Evolutionary conservation across 2,888 invertebrate species (phyloP), one percentile per base, ranked within the genome.

Genomic region (Acleris laterana): DNA sequence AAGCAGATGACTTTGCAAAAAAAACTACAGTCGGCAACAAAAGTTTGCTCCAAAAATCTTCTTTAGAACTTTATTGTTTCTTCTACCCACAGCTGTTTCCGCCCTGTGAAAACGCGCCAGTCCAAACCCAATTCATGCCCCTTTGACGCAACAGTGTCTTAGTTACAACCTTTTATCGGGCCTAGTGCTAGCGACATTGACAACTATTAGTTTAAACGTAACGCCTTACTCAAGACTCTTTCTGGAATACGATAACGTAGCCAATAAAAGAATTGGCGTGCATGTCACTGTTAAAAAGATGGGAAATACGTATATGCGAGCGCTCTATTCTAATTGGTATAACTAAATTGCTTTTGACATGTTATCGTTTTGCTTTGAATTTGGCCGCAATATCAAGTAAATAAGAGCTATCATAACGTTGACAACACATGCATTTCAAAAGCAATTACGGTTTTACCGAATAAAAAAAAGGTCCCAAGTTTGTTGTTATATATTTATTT

Each of bases 141-240:
- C 56, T 62, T 62, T 62, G 62, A 56, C 38, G 62, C 38, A 62
- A 56, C 62, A 56, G 48, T 56, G 62, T 56, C 62, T 62, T 62
- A 62, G 56, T 62, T 56, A 56, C 62, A 32, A 32, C 62, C 56
- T 55, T 55, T 62, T 62, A 49, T 62, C 52, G 62, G n/a, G 28
- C 42, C 48, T 62, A 55, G 44, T 55, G 55, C 48, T 44, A 17
- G 46, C 9, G 56, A 57, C 57, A n/a, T 46, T 57, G 57, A 57
- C 57, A 57, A 46, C 25, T 57, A 57, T 57, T 57, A 17, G 44
- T 57, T 57, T n/a, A 22, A 57, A 46, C 46, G 25, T 17, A 17
- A 28, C 28, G 9, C 1, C n/a, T 11, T n/a, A 5, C 44, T 13
- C 22, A 22, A 25, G 17, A 57, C 56, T 38, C 46, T 57, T 25